Evolutionary conservation across 2,797 vertebrate species (phyloP).

Genomic region (Micrastur ruficollis): DNA sequence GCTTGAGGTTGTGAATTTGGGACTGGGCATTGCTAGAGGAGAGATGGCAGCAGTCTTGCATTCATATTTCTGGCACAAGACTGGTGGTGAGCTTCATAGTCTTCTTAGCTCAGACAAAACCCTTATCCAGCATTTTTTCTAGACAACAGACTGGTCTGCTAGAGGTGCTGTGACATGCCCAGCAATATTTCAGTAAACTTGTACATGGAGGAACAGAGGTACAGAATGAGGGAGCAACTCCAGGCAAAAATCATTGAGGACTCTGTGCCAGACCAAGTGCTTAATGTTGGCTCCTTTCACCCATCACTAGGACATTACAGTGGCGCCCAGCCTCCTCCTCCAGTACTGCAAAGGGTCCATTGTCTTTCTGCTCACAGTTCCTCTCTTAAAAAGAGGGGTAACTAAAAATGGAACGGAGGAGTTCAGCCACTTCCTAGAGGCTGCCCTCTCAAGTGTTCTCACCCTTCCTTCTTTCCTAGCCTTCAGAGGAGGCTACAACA

Average conservation of each 20-base stretch:
- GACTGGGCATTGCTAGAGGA: not conserved
- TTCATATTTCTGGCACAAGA: not conserved
- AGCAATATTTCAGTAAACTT: not conserved
- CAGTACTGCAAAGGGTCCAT: not conserved
- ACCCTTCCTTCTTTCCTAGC: not conserved
- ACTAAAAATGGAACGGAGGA: not conserved
- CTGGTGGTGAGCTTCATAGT: not conserved
- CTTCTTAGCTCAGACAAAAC: not conserved
- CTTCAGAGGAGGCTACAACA: not conserved
- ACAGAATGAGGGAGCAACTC: not conserved
- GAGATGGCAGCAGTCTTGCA: not conserved
- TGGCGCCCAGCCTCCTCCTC: not conserved
- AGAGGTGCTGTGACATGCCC: not conserved
- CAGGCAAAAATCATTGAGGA: not conserved
- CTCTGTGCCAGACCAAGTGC: not conserved
- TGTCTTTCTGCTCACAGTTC: not conserved
- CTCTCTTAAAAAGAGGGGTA: not conserved
- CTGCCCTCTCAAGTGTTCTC: not conserved
- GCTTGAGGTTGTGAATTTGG: not conserved
- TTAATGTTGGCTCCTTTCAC: not conserved
- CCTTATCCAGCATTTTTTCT: not conserved
- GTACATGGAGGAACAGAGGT: not conserved
- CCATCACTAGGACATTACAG: not conserved
- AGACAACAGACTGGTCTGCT: not conserved
- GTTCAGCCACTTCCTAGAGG: not conserved